These are phyloP conservation scores for Neomonachus schauinslandi DNA, from an alignment of 2,113 vertebrate genomes.

Conservation along the genomic window DNA sequence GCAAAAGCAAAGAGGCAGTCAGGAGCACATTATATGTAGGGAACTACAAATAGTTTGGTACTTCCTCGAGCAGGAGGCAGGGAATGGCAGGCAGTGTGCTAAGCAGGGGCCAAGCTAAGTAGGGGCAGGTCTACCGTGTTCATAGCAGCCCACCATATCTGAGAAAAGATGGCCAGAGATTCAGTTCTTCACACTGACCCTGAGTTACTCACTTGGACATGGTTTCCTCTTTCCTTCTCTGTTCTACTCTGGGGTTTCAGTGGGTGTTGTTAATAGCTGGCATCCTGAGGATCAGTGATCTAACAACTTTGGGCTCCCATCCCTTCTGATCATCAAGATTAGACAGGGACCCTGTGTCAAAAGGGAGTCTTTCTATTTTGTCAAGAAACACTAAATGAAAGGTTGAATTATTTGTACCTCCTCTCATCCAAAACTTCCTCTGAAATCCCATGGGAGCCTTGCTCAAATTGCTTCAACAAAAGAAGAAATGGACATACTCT, in stretches of 20 bases:
- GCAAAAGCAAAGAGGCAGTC: background rate
- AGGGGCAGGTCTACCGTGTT: no score
- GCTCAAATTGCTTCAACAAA: background rate
- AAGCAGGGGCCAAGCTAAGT: background rate
- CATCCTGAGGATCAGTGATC: background rate
- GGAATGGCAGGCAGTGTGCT: background rate
- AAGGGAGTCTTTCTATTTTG: background rate
- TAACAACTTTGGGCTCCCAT: background rate
- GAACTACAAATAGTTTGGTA: background rate
- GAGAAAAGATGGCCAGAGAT: background rate
- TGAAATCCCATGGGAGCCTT: background rate
- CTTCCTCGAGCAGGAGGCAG: background rate
- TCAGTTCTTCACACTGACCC: background rate
- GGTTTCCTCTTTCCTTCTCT: background rate
- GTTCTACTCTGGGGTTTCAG: background rate
- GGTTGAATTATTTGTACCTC: background rate
- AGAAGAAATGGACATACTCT: background rate
- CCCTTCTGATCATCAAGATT: background rate
- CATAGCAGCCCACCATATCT: background rate
- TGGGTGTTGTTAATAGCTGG: background rate
- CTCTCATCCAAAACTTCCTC: background rate
- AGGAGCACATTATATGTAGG: background rate
- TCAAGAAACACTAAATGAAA: constrained; percentile 28
- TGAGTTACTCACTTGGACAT: background rate
- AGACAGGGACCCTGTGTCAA: background rate